phyloP scores from a whole-genome alignment of 1,140 invertebrate genomes.

The Lepidurus packardi region DNA sequence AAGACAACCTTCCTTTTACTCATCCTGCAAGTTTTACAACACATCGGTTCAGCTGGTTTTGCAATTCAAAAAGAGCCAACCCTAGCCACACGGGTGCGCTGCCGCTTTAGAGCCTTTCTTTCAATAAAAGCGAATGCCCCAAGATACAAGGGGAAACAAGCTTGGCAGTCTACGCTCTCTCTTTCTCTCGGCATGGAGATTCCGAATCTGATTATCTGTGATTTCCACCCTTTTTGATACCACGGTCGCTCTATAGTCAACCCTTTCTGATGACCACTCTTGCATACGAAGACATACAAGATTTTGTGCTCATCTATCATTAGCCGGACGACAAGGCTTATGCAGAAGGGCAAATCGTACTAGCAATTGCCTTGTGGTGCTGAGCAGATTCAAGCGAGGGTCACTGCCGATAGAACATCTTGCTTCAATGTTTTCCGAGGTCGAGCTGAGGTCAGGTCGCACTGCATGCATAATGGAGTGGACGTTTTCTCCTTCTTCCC shows the following conservation, averaged over 20 bases:
- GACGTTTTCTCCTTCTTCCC: not conserved
- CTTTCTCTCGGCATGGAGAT: not conserved
- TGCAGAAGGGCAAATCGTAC: too few species aligned
- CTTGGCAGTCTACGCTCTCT: not conserved
- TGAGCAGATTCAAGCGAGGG: too few species aligned
- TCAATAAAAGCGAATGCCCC: not conserved
- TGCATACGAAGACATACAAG: not conserved
- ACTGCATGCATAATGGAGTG: conserved; percentile 15
- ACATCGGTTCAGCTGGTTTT: too few species aligned
- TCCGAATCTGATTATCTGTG: conserved; percentile 16
- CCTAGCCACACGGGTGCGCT: too few species aligned
- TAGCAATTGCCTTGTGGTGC: too few species aligned
- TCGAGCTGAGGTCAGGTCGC: not conserved
- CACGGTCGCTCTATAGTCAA: not conserved
- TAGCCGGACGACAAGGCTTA: not conserved
- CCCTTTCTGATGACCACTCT: not conserved
- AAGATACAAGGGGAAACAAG: not conserved
- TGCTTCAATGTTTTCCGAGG: not conserved
- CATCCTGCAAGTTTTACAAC: too few species aligned
- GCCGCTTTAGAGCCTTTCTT: not conserved
- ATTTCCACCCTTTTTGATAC: not conserved
- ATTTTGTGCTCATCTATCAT: not conserved
- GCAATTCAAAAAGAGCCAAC: too few species aligned
- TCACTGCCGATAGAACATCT: not conserved
- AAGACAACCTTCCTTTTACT: too few species aligned